Base-by-base conservation (phyloP, 2,888 invertebrate genomes). In the Tachina grossa region DNA sequence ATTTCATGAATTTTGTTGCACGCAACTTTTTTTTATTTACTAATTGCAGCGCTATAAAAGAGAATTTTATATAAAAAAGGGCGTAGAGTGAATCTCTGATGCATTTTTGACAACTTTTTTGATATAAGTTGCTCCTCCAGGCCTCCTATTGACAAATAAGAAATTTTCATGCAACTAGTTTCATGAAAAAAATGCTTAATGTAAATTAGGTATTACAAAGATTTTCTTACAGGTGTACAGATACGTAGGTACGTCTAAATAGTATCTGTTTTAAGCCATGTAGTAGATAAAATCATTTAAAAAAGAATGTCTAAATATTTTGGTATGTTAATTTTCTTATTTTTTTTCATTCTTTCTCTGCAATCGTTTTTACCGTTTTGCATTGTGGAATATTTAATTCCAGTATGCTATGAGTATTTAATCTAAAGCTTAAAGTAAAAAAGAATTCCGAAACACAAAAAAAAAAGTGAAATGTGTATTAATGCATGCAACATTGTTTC, bases 401-500 rank as follows among this genome's bases (percentile, higher is more conserved):
- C 49, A 68, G 71, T 72, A 49, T 79, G 55, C 49, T 79, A 39
- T 2, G 1, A 1, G 22, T 22, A 22, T 63, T 75, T 71, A 63
- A 84, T 84, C 69, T 69, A 79, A 82, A 75, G 41, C 41, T 68
- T 41, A 63, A 66, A 49, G 19, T 45, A 57, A 74, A 69, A 57
- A 78, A 19, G 57, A 49, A 53, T 53, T 16, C 16, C n/a, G 9
- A 13, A 63, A 19, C 47, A 45, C 13, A 65, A 41, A 16, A 74
- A 61, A 51, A 31, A 49, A 63, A 71, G 10, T 47, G 14, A 68
- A 69, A 71, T 69, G 65, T 57, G 63, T 82, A 47, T 57, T 57
- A 76, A 71, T 71, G 71, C 76, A 83, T 83, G 77, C 66, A 83
- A 83, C 77, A 77, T 72, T 83, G 71, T 83, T 83, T 83, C 83